These are phyloP conservation scores for Istiophorus platypterus DNA, from an alignment of 2,113 vertebrate genomes.

Conservation along the genomic window DNA sequence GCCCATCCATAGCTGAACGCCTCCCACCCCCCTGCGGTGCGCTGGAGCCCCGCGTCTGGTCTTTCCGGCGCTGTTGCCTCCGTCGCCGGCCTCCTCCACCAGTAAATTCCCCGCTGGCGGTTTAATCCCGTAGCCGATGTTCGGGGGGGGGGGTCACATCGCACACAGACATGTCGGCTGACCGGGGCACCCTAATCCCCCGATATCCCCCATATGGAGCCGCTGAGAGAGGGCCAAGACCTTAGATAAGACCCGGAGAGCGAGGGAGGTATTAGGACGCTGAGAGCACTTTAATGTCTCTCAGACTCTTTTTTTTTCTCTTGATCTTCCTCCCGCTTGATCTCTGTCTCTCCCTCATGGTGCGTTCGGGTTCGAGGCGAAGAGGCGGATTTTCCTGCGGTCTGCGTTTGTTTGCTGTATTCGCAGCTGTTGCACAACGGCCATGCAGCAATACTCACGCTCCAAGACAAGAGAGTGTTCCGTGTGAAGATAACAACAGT, in stretches of 20 bases:
- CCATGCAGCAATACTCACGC: too few relatives aligned
- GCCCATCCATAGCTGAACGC: neutral
- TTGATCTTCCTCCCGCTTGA: neutral
- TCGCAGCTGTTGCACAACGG: too few relatives aligned
- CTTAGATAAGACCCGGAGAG: conserved; percentile 30
- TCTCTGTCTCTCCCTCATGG: neutral
- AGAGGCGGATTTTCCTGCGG: neutral
- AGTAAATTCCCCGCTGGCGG: conserved; percentile 40
- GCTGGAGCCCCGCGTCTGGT: too few relatives aligned
- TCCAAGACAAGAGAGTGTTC: too few relatives aligned
- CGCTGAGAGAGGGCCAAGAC: conserved; percentile 5
- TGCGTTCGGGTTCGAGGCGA: neutral
- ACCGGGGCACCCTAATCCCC: conserved; percentile 55
- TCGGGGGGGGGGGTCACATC: conserved; percentile 48
- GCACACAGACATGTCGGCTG: conserved; percentile 5
- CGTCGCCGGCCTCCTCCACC: conserved; percentile 17
- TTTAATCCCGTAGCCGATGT: conserved; percentile 40
- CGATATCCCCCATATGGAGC: conserved; percentile 21
- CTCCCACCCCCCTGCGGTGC: fast-evolving
- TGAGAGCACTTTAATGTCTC: conserved; percentile 28
- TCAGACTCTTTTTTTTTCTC: neutral
- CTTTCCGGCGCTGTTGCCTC: neutral
- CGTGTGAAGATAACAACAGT: too few relatives aligned
- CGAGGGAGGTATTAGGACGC: conserved; percentile 5
- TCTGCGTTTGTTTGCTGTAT: too few relatives aligned